phyloP scores from a whole-genome alignment of 2,797 vertebrate genomes.

The Anabas testudineus region DNA sequence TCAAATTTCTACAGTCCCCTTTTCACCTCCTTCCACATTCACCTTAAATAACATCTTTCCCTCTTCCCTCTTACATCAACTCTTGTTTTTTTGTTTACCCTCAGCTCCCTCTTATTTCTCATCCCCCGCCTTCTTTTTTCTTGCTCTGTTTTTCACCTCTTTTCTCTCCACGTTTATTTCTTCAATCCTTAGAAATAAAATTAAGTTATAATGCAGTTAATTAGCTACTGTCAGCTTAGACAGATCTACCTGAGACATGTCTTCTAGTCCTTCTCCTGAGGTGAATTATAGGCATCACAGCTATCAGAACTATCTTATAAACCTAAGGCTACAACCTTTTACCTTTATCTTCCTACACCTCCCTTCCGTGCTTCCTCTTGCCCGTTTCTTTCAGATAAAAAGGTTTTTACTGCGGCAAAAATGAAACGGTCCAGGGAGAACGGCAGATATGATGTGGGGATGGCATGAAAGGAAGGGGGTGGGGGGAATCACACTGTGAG shows the following conservation, averaged over 20 bases:
- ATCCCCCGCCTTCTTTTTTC: background rate
- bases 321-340: slow-evolving; percentile 61
- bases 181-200: slow-evolving; percentile 34
- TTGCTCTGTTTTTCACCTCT: background rate
- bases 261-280: slow-evolving; percentile 18
- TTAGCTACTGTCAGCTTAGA: slow-evolving; percentile 43
- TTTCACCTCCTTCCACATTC: background rate
- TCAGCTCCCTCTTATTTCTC: background rate
- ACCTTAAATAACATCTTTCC: background rate
- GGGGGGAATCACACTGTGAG: slow-evolving; percentile 32
- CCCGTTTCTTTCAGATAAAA: slow-evolving; percentile 59
- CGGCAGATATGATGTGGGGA: slow-evolving; percentile 51
- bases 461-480: slow-evolving; percentile 40
- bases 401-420: slow-evolving; percentile 48
- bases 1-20: background rate
- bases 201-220: slow-evolving; percentile 46
- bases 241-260: slow-evolving; percentile 7
- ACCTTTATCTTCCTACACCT: slow-evolving; percentile 39
- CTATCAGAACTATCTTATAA: slow-evolving; percentile 42
- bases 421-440: slow-evolving; percentile 50
- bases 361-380: slow-evolving; percentile 28
- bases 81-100: background rate
- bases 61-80: background rate
- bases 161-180: slow-evolving; percentile 2
- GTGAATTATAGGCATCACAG: slow-evolving; percentile 48